phyloP scores from a whole-genome alignment of 30 jellyfish, hydroid and myxozoan species.

The Rhopilema esculentum region DNA sequence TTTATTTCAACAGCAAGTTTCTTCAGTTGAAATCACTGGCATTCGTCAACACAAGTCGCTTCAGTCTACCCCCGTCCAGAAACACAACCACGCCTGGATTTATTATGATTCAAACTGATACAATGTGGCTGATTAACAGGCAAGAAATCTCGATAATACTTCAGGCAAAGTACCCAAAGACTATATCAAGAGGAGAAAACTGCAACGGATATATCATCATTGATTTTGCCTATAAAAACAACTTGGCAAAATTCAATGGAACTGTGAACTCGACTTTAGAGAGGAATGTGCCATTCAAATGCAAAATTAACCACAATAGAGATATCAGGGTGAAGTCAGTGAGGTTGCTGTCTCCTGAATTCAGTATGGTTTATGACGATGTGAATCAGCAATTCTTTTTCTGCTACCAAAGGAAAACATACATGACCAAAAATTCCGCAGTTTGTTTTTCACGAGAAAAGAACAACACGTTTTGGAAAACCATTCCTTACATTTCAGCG shows the following conservation, averaged over 20 bases:
- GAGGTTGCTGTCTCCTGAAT: constrained; percentile 21
- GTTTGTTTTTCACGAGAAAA: not conserved
- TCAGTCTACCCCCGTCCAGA: constrained; percentile 9
- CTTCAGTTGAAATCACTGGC: not conserved
- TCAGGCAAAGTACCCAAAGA: constrained; percentile 19
- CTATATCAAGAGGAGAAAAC: constrained; percentile 3
- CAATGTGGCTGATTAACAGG: not conserved
- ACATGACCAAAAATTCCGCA: not conserved
- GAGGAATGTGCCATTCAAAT: not conserved
- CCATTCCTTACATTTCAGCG: not conserved
- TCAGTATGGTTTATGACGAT: constrained; percentile 41
- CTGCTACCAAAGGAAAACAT: not conserved
- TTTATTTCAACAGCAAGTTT: constrained; percentile 26
- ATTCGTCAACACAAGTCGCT: not conserved
- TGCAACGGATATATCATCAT: constrained; percentile 9
- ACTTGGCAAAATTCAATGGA: constrained; percentile 23
- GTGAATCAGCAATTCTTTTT: constrained; percentile 28
- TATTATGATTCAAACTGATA: constrained; percentile 25
- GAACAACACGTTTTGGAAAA: not conserved
- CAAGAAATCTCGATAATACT: constrained; percentile 7
- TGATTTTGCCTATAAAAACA: constrained; percentile 42
- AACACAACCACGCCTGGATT: constrained; percentile 38
- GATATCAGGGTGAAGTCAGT: not conserved
- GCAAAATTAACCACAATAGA: not conserved
- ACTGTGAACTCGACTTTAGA: not conserved